Evolutionary conservation across 2,797 vertebrate species (phyloP), one percentile per base, ranked within the genome.

Genomic region (Bovichtus diacanthus): DNA sequence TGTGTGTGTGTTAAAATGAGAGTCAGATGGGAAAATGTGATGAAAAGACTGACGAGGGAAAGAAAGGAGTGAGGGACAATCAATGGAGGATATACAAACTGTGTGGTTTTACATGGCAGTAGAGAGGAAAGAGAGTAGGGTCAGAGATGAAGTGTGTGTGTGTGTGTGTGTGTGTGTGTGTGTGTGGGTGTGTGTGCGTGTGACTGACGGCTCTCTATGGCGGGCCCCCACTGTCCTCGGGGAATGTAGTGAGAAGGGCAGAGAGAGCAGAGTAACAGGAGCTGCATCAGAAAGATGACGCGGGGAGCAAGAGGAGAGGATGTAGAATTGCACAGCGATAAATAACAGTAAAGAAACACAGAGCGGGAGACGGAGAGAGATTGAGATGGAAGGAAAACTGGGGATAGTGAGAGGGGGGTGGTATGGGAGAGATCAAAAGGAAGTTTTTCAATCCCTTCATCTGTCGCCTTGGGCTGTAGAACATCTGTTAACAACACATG

Each of bases 231-330:
- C 39, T 41, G 44, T 65, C 69, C 74, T 47, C 49, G 50, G 68
- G 59, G 41, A 73, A 49, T 67, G 56, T 54, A 64, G 49, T 62
- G 50, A 81, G 58, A 60, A 9, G 39, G 23, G 38, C 38, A 54
- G 69, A 21, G 61, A 53, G 62, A 61, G 25, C 39, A 63, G 59
- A 38, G 50, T 53, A 83, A 80, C 38, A 39, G 54, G 65, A 82
- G 61, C 59, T 58, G 64, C 55, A 66, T 56, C 31, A 73, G 63
- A 76, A 77, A 78, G 25, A 74, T 39, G 75, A 85, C 49, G 51
- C 1, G 6, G 27, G 1, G 31, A 63, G 15, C n/a, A 41, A 62
- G 54, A 43, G 36, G 54, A 38, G 38, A 49, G 2, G 51, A 63
- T 51, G 53, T 53, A 31, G 41, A 67, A 69, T 9, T 31, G 74